These are phyloP conservation scores for Tetrao urogallus DNA, from an alignment of 2,113 vertebrate genomes.

Conservation along the genomic window DNA sequence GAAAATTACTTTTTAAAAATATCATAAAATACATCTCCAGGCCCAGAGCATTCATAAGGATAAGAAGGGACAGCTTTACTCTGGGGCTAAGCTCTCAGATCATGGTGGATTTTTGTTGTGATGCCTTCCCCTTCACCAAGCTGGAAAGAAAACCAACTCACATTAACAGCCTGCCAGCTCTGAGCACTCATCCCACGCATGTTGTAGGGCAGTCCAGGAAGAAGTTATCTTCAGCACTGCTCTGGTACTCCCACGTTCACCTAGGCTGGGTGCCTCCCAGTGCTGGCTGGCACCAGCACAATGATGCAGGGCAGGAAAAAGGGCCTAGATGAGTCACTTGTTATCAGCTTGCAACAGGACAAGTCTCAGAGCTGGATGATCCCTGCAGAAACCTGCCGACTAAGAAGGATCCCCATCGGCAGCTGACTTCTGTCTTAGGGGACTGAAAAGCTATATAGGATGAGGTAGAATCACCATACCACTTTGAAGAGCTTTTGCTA, in stretches of 20 bases:
- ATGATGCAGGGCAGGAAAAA: background rate
- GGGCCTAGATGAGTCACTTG: background rate
- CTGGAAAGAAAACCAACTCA: background rate
- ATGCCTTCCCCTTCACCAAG: background rate
- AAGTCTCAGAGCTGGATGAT: background rate
- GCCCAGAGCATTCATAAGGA: background rate
- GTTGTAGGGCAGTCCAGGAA: background rate
- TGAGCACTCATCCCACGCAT: accelerated
- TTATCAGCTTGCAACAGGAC: background rate
- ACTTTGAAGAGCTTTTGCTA: background rate
- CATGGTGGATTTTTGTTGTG: background rate
- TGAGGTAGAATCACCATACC: background rate
- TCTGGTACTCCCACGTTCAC: accelerated
- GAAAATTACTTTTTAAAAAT: background rate
- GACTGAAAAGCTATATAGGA: background rate
- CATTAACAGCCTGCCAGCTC: background rate
- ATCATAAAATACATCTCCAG: background rate
- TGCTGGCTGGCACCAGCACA: accelerated
- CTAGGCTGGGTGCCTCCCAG: background rate
- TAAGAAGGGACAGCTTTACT: background rate
- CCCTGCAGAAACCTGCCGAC: background rate
- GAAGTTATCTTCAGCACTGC: background rate
- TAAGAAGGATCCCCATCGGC: background rate
- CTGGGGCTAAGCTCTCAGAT: background rate
- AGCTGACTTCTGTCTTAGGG: background rate